A percentile compares a stretch with the other conserved stretches of the same genome.
These are phyloP conservation scores for Pocillopora damicornis DNA, from an alignment of 64 coral and sea anemone species.

Conservation along the genomic window DNA sequence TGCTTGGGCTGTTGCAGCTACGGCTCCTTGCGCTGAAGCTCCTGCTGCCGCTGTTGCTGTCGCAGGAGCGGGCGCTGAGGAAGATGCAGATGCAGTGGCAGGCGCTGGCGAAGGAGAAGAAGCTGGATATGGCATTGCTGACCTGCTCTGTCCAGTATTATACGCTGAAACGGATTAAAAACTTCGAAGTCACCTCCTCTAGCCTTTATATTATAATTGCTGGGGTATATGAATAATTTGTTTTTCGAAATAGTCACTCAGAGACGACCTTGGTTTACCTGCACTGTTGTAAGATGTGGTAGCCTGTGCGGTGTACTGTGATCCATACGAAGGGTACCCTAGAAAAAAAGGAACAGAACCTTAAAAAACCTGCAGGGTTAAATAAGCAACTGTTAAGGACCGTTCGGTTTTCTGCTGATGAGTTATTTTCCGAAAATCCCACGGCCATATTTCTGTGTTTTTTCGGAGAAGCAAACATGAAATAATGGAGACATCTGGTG, in stretches of 20 bases:
- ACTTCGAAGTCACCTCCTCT: too few relatives aligned
- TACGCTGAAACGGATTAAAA: constrained; percentile 38
- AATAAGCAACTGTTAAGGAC: too few relatives aligned
- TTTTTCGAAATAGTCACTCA: not conserved
- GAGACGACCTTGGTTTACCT: not conserved
- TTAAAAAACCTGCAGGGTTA: too few relatives aligned
- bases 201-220: too few relatives aligned
- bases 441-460: too few relatives aligned
- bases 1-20: constrained; percentile 11
- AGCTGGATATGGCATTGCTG: constrained; percentile 61
- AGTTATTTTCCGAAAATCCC: too few relatives aligned
- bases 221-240: not conserved
- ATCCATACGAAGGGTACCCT: constrained; percentile 32
- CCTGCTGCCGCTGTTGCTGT: constrained; percentile 22
- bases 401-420: too few relatives aligned
- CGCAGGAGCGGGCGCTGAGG: constrained; percentile 26
- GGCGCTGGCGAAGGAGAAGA: constrained; percentile 35
- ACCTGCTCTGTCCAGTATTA: constrained; percentile 45
- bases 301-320: constrained; percentile 15
- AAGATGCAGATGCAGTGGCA: constrained; percentile 15
- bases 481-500: too few relatives aligned
- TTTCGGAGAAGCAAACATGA: too few relatives aligned
- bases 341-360: not conserved
- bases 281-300: not conserved
- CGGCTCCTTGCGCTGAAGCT: not conserved